phyloP scores from a whole-genome alignment of 2,113 vertebrate genomes.

The Henicopernis longicauda region DNA sequence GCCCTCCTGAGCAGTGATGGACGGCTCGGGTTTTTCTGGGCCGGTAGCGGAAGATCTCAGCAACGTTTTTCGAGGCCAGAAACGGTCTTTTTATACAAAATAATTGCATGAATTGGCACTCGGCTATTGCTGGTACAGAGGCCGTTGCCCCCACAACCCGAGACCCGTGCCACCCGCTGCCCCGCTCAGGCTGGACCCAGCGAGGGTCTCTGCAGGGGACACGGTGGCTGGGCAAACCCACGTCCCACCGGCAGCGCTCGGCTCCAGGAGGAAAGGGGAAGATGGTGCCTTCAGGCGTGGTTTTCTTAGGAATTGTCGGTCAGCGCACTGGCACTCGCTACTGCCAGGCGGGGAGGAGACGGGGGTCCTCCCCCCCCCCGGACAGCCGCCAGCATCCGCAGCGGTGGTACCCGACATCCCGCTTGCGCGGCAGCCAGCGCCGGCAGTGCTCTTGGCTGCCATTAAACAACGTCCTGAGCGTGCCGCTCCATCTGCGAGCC shows the following conservation, averaged over 20 bases:
- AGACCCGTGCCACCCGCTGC: too few species aligned
- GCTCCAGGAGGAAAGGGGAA: background rate
- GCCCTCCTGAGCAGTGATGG: fast-evolving
- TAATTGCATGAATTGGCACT: background rate
- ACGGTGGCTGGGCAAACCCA: background rate
- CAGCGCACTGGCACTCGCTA: background rate
- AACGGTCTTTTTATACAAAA: background rate
- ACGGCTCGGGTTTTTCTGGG: background rate
- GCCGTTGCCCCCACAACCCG: background rate
- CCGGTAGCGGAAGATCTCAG: background rate
- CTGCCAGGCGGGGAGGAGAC: fast-evolving
- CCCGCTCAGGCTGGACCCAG: too few species aligned
- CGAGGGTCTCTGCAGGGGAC: background rate
- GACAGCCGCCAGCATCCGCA: background rate
- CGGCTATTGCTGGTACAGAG: background rate
- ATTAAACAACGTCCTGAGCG: fast-evolving
- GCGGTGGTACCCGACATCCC: fast-evolving
- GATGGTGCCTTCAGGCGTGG: background rate
- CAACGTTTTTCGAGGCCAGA: background rate
- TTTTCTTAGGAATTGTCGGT: background rate
- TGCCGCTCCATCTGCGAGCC: background rate
- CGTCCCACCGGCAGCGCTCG: background rate
- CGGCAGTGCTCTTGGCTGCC: background rate
- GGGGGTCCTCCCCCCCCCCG: too few species aligned
- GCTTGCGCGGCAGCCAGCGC: fast-evolving